Percentiles rank a stretch among this genome's conserved stretches.
phyloP scores from a whole-genome alignment of 2,888 invertebrate genomes.

The Cyrtodaria siliqua region DNA sequence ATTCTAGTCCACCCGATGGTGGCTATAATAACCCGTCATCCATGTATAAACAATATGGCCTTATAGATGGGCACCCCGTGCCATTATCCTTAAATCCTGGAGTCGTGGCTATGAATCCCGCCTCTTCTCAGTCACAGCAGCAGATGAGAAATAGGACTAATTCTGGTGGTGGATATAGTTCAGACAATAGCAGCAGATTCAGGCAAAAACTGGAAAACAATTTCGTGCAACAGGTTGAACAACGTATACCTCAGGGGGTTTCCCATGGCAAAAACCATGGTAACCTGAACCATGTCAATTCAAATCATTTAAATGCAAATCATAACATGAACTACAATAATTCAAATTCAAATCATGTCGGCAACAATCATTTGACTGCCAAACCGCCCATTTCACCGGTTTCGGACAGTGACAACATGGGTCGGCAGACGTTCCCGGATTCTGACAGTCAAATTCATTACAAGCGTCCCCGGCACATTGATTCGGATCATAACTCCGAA shows the following conservation, averaged over 20 bases:
- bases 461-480: constrained; percentile 66
- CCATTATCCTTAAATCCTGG: constrained; percentile 18
- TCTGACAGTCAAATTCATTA: constrained; percentile 75
- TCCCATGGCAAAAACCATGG: constrained; percentile 24
- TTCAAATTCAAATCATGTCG: too few species aligned
- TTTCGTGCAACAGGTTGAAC: constrained; percentile 72
- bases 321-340: constrained; percentile 1
- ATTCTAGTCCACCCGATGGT: constrained; percentile 53
- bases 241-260: constrained; percentile 67
- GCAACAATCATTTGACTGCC: constrained; percentile 24
- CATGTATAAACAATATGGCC: constrained; percentile 70
- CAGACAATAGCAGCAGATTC: constrained; percentile 73
- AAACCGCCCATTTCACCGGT: constrained; percentile 58
- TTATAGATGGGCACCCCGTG: constrained; percentile 62
- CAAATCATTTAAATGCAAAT: constrained; percentile 23
- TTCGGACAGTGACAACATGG: constrained; percentile 59
- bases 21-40: constrained; percentile 38
- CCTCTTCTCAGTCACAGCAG: too few species aligned
- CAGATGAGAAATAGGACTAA: constrained; percentile 37
- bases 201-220: constrained; percentile 64
- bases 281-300: constrained; percentile 38
- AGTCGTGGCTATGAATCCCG: constrained; percentile 31
- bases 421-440: constrained; percentile 65
- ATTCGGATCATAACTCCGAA: constrained; percentile 82
- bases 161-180: constrained; percentile 76